phyloP scores from a whole-genome alignment of 2,797 vertebrate genomes.

The Ctenopoma multispine region DNA sequence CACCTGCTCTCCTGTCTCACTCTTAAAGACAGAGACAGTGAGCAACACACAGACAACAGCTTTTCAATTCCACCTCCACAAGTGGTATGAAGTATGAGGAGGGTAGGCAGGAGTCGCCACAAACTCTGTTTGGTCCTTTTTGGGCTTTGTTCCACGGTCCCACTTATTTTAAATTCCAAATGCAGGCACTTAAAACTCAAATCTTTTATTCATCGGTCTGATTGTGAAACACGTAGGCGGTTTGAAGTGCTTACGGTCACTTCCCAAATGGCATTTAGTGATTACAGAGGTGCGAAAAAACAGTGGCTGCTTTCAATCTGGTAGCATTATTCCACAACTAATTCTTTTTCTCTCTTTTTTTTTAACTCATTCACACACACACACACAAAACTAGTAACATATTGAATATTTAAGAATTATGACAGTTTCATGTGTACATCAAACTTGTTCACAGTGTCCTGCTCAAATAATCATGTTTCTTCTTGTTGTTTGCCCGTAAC shows the following conservation, averaged over 20 bases:
- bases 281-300: constrained; percentile 53
- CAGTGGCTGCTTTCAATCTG: constrained; percentile 57
- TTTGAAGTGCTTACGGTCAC: constrained; percentile 64
- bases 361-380: background rate
- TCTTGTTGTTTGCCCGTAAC: too few relatives aligned
- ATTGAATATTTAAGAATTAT: background rate
- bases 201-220: constrained; percentile 75
- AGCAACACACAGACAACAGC: constrained; percentile 32
- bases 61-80: constrained; percentile 62
- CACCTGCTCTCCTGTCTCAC: constrained; percentile 53
- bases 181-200: constrained; percentile 58
- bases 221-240: constrained; percentile 71
- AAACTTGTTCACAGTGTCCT: background rate
- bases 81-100: constrained; percentile 37
- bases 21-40: constrained; percentile 38
- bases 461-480: background rate
- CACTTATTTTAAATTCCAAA: constrained; percentile 63
- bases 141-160: constrained; percentile 41
- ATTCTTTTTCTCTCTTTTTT: background rate
- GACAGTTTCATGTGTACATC: background rate
- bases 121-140: constrained; percentile 39
- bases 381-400: background rate
- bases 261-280: constrained; percentile 62
- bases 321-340: constrained; percentile 50
- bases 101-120: constrained; percentile 31